Conservation (phyloP, 2,797 vertebrate genomes). For the Limosa lapponica region DNA sequence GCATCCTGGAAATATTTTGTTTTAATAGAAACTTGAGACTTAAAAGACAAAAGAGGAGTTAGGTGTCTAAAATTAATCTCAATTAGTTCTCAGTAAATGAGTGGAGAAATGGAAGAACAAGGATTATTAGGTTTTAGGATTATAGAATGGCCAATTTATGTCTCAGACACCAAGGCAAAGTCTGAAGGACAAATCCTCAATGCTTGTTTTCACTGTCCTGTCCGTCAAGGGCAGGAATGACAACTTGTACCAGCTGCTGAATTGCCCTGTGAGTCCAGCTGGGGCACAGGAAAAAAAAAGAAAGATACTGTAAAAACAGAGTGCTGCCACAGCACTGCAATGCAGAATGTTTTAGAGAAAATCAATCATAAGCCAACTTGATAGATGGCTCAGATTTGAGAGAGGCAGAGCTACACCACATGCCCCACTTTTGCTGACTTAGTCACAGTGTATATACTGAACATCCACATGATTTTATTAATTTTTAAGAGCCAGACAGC, state of each 20-base stretch:
- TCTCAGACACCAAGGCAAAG: background rate
- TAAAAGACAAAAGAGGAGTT: background rate
- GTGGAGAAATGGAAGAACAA: background rate
- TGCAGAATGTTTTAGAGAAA: constrained; percentile 44
- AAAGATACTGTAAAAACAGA: background rate
- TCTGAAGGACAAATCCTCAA: constrained; percentile 12
- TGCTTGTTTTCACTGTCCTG: background rate
- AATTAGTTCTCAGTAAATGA: background rate
- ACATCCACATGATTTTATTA: background rate
- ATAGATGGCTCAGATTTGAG: constrained; percentile 30
- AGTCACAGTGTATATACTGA: background rate
- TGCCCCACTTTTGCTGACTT: constrained; percentile 29
- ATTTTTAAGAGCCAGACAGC: background rate
- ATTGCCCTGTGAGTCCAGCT: constrained; percentile 7
- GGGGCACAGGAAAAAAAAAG: background rate
- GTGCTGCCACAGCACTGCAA: constrained; percentile 47
- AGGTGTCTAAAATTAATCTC: background rate
- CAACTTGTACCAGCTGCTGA: constrained; percentile 14
- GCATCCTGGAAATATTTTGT: background rate
- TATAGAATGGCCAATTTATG: background rate
- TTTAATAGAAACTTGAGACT: background rate
- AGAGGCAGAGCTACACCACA: background rate
- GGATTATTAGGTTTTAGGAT: background rate
- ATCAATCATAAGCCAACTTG: constrained; percentile 55
- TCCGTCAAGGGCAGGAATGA: background rate